phyloP scores from a whole-genome alignment of 1,140 invertebrate genomes.

The Diabrotica undecimpunctata region DNA sequence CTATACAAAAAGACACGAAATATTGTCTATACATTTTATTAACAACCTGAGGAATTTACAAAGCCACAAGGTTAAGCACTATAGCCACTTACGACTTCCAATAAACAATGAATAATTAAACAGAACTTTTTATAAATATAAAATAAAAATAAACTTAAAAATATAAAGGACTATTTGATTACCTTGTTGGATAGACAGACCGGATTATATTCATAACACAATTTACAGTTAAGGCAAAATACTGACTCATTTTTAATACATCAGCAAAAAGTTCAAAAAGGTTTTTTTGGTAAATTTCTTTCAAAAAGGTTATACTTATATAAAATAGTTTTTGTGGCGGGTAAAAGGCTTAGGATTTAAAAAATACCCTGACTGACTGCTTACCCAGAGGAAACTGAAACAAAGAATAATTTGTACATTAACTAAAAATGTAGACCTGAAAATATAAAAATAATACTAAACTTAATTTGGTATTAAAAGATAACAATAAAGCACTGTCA shows the following conservation, averaged over 20 bases:
- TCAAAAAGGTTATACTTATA: constrained; percentile 17
- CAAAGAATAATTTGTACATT: neutral
- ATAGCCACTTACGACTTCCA: too few species aligned
- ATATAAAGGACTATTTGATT: neutral
- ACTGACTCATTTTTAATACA: constrained; percentile 3
- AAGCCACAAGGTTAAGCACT: too few species aligned
- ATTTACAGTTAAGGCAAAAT: constrained; percentile 10
- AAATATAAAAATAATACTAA: too few species aligned
- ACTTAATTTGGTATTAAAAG: too few species aligned
- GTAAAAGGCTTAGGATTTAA: constrained; percentile 9
- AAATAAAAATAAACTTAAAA: neutral
- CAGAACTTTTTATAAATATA: too few species aligned
- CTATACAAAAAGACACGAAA: too few species aligned
- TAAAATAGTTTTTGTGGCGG: constrained; percentile 9
- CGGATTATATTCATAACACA: neutral
- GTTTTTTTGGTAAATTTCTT: constrained; percentile 16
- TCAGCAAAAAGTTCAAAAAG: constrained; percentile 18
- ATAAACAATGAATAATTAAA: too few species aligned
- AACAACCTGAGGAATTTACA: too few species aligned
- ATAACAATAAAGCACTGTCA: too few species aligned
- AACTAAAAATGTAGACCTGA: too few species aligned
- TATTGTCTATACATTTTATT: too few species aligned
- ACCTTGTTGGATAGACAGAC: neutral
- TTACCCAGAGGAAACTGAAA: neutral
- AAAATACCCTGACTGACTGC: constrained; percentile 7